Percentiles rank a stretch among this genome's conserved stretches.
Conservation (phyloP, 2,888 invertebrate genomes). For the Caenorhabditis afra region DNA sequence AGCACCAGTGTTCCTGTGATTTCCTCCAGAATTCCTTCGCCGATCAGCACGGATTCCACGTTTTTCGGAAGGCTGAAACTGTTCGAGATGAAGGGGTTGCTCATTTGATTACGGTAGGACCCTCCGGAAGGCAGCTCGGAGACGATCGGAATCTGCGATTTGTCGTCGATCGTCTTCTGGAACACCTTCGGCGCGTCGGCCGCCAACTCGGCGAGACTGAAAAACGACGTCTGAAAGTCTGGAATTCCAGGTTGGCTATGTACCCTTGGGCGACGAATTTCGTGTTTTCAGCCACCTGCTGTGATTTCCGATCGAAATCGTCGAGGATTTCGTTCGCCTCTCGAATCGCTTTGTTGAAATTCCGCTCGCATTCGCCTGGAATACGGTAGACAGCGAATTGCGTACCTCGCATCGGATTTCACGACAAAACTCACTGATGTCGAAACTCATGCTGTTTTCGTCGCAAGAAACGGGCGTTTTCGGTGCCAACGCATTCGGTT, state of each 20-base stretch:
- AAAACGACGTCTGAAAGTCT: constrained; percentile 13
- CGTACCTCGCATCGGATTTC: neutral
- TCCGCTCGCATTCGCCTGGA: constrained; percentile 55
- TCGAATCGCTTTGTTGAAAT: constrained; percentile 39
- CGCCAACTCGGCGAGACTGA: constrained; percentile 33
- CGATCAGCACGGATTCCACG: constrained; percentile 67
- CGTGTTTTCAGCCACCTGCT: constrained; percentile 48
- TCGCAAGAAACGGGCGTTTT: constrained; percentile 36
- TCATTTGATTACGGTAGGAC: constrained; percentile 1
- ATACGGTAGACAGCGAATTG: no score
- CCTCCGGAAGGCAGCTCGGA: constrained; percentile 57
- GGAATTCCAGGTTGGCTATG: no score
- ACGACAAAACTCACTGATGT: constrained; percentile 50
- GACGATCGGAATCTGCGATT: constrained; percentile 43
- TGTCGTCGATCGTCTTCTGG: constrained; percentile 59
- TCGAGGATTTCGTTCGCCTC: constrained; percentile 52
- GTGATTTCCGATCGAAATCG: constrained; percentile 52
- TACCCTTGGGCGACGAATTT: constrained; percentile 37
- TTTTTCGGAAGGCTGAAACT: constrained; percentile 59
- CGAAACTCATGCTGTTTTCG: constrained; percentile 56
- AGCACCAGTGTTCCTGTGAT: constrained; percentile 64
- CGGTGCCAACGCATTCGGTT: neutral
- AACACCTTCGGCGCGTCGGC: constrained; percentile 40
- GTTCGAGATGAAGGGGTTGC: neutral
- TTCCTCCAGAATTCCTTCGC: constrained; percentile 58